phyloP scores from a whole-genome alignment of 1,140 invertebrate species.

The Papilio xuthus region DNA sequence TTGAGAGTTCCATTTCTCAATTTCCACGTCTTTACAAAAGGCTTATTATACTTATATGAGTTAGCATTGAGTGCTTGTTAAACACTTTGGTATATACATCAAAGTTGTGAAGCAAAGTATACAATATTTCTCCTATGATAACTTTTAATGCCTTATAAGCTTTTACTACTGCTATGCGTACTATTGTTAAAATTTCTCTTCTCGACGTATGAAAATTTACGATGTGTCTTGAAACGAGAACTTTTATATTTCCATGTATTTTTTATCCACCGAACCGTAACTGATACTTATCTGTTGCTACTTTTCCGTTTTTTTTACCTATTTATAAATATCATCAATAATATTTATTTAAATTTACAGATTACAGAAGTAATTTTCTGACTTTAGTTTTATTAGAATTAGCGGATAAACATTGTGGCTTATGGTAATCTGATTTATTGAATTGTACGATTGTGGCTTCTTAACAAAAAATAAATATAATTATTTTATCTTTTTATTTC shows the following conservation, averaged over 20 bases:
- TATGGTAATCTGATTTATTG: neutral
- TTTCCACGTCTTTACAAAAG: neutral
- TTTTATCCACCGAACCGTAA: neutral
- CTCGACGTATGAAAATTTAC: neutral
- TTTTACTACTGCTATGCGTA: neutral
- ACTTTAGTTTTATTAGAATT: neutral
- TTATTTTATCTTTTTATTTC: neutral
- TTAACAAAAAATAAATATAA: neutral
- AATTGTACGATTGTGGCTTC: neutral
- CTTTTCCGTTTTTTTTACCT: neutral
- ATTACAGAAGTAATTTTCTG: neutral
- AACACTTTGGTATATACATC: neutral
- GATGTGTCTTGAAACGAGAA: neutral
- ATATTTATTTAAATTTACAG: neutral
- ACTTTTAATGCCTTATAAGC: neutral
- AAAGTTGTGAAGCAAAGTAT: neutral
- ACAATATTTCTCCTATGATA: neutral
- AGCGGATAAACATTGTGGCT: neutral
- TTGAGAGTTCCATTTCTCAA: neutral
- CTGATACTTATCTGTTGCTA: neutral
- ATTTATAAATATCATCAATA: neutral
- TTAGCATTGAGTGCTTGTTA: neutral
- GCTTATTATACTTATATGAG: conserved; percentile 6
- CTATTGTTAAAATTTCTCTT: conserved; percentile 5
- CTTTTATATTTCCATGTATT: neutral